A percentile compares a stretch with the other conserved stretches of the same genome.
phyloP scores from a whole-genome alignment of 2,888 invertebrate species.

The Mechanitis mazaeus region DNA sequence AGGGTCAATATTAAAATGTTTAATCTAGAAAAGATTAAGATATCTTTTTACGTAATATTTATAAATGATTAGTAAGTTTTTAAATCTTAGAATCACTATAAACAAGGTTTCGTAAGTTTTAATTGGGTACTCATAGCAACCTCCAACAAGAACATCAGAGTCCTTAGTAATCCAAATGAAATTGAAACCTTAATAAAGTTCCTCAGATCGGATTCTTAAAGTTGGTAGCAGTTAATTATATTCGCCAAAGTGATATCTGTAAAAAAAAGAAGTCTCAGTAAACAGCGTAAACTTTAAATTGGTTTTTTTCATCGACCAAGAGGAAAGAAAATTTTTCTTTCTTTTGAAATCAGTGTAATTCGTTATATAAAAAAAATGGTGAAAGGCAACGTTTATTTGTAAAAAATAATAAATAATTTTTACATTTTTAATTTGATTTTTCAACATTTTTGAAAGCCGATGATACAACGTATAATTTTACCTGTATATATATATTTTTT shows the following conservation, averaged over 20 bases:
- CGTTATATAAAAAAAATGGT: conserved; percentile 22
- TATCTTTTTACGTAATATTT: no score
- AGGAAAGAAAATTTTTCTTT: conserved; percentile 42
- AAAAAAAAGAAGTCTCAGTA: conserved; percentile 47
- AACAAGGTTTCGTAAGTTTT: conserved; percentile 9
- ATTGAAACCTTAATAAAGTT: conserved; percentile 32
- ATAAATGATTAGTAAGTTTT: no score
- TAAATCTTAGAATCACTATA: neutral
- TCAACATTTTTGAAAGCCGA: no score
- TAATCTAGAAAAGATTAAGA: no score
- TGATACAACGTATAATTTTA: no score
- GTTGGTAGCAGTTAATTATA: conserved; percentile 48
- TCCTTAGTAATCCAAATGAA: conserved; percentile 29
- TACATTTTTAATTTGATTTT: neutral
- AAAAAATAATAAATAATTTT: conserved; percentile 8
- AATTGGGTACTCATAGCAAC: conserved; percentile 13
- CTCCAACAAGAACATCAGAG: conserved; percentile 14
- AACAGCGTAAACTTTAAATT: conserved; percentile 57
- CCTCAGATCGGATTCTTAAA: conserved; percentile 35
- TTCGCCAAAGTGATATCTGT: conserved; percentile 49
- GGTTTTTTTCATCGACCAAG: conserved; percentile 43
- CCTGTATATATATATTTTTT: no score
- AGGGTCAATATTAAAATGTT: no score
- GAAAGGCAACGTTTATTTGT: neutral
- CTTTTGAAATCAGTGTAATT: conserved; percentile 37